A percentile compares a stretch with the other conserved stretches of the same genome.
These are phyloP conservation scores for Chaenodraco wilsoni DNA, from an alignment of 2,797 vertebrate species.

Conservation along the genomic window DNA sequence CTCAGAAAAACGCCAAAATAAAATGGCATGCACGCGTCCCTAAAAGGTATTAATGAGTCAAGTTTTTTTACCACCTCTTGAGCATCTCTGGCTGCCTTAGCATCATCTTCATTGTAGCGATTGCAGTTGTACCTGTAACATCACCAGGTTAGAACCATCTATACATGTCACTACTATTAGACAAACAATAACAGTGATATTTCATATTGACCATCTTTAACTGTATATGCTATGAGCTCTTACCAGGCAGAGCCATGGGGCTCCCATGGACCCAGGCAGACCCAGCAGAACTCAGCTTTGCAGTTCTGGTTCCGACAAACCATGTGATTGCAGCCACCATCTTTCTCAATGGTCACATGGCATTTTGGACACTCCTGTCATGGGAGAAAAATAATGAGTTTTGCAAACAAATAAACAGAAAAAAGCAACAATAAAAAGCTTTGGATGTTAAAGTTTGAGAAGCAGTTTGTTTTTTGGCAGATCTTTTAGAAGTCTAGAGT, in stretches of 20 bases:
- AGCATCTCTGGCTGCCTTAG: conserved; percentile 98
- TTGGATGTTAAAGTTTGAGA: not conserved
- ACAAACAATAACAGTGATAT: not conserved
- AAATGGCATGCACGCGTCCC: not conserved
- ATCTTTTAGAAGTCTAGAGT: not conserved
- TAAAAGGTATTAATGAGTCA: not conserved
- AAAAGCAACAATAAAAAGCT: not conserved
- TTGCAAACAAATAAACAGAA: not conserved
- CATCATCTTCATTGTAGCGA: conserved; percentile 99
- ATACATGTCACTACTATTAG: not conserved
- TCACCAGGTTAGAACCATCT: conserved; percentile 47
- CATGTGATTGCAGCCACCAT: conserved; percentile 99
- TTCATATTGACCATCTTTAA: not conserved
- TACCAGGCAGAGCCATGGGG: conserved; percentile 99
- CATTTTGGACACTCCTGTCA: conserved; percentile 98
- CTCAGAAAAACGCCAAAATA: not conserved
- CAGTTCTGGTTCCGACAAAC: conserved; percentile 99
- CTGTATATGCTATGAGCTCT: conserved; percentile 61
- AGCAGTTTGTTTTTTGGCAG: not conserved
- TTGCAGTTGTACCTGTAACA: conserved; percentile 97
- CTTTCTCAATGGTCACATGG: conserved; percentile 99
- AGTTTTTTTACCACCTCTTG: conserved; percentile 88
- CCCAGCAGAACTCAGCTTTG: conserved; percentile 99
- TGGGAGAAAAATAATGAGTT: not conserved
- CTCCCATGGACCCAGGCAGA: conserved; percentile 99